Conservation (phyloP, 2,888 invertebrate species). For the Metellina segmentata region DNA sequence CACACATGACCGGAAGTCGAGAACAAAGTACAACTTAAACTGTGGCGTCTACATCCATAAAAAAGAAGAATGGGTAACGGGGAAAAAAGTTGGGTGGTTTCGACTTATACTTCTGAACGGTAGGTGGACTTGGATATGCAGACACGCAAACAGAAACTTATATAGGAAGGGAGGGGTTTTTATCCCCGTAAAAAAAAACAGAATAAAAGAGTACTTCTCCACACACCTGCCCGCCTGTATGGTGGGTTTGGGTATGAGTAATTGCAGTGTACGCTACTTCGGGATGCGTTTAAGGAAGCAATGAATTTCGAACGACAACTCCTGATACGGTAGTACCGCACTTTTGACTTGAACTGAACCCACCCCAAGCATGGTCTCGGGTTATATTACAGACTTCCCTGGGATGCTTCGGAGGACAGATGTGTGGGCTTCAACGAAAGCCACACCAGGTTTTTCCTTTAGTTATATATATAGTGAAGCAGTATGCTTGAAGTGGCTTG, state of each 20-base stretch:
- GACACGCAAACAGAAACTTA: slow-evolving; percentile 53
- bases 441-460: neutral
- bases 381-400: neutral
- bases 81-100: slow-evolving; percentile 42
- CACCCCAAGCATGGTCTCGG: neutral
- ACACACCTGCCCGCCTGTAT: neutral
- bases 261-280: neutral
- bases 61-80: neutral
- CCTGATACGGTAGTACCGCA: neutral
- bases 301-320: neutral
- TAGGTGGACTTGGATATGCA: slow-evolving; percentile 36
- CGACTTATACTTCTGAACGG: slow-evolving; percentile 25
- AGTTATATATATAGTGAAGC: neutral
- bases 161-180: slow-evolving; percentile 14
- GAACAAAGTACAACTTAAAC: slow-evolving; percentile 21
- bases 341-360: neutral
- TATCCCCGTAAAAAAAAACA: neutral
- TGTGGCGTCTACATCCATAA: slow-evolving; percentile 25
- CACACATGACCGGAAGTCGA: slow-evolving; percentile 28
- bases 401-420: neutral
- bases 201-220: neutral
- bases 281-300: slow-evolving; percentile 13
- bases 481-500: neutral
- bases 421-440: neutral
- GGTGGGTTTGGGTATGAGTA: neutral